phyloP scores from a whole-genome alignment of 2,797 vertebrate species.

The Triplophysa yarkandensis region DNA sequence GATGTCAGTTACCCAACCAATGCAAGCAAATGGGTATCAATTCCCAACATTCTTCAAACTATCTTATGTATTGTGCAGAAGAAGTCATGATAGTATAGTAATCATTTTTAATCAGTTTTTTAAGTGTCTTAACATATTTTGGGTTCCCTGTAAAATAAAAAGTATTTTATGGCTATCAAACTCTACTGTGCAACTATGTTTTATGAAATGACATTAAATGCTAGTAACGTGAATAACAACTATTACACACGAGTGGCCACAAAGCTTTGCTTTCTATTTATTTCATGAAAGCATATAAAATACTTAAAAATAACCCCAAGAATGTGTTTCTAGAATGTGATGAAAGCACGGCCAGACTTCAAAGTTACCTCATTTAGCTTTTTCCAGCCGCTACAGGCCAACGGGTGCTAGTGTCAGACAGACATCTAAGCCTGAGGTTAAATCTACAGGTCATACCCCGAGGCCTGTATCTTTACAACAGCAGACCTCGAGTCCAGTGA shows the following conservation, averaged over 20 bases:
- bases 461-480: conserved; percentile 32
- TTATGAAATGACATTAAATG: background rate
- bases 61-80: no score
- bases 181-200: background rate
- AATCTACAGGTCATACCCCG: conserved; percentile 34
- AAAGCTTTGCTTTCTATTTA: background rate
- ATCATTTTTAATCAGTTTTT: background rate
- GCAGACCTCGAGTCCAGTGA: background rate
- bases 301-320: background rate
- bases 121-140: background rate
- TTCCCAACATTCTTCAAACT: no score
- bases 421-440: conserved; percentile 29
- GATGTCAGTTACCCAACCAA: no score
- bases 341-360: background rate
- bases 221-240: background rate
- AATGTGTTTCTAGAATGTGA: background rate
- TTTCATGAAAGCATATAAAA: background rate
- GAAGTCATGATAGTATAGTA: no score
- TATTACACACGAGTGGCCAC: background rate
- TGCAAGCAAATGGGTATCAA: no score
- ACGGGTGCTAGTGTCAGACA: background rate
- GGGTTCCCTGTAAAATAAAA: background rate
- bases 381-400: background rate
- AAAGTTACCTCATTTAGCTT: conserved; percentile 4
- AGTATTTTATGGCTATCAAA: background rate